A percentile compares a stretch with the other conserved stretches of the same genome.
phyloP scores from a whole-genome alignment of 2,797 vertebrate genomes.

The Knipowitschia caucasica region DNA sequence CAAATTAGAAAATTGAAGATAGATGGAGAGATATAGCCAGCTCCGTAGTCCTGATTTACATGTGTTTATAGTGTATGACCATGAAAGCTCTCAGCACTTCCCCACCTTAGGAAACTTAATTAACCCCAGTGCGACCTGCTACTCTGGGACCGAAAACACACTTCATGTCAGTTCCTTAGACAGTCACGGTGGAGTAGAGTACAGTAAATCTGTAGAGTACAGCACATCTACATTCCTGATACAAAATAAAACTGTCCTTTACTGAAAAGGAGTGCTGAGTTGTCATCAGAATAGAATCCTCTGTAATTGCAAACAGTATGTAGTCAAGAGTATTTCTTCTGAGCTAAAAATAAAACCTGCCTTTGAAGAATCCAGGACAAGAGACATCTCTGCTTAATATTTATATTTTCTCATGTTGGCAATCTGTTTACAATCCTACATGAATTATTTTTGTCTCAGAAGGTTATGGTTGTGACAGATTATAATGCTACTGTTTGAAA shows the following conservation, averaged over 20 bases:
- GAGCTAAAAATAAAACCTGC: conserved; percentile 41
- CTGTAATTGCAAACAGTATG: conserved; percentile 41
- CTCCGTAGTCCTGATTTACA: conserved; percentile 54
- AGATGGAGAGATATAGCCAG: too few relatives aligned
- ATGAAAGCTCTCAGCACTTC: conserved; percentile 41
- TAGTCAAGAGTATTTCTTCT: conserved; percentile 36
- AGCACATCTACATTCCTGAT: conserved; percentile 18
- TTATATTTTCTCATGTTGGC: background rate
- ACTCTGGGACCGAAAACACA: background rate
- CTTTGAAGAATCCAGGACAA: conserved; percentile 62
- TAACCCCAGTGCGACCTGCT: conserved; percentile 28
- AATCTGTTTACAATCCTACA: conserved; percentile 39
- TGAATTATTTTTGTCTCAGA: background rate
- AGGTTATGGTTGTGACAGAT: conserved; percentile 7
- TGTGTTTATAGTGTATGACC: conserved; percentile 35
- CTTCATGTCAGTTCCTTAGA: conserved; percentile 10
- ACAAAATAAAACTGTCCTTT: conserved; percentile 24
- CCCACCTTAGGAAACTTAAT: conserved; percentile 47
- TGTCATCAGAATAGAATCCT: conserved; percentile 31
- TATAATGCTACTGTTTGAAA: conserved; percentile 1
- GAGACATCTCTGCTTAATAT: conserved; percentile 8
- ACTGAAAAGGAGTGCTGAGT: conserved; percentile 52
- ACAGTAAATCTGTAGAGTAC: conserved; percentile 25
- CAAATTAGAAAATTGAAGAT: too few relatives aligned
- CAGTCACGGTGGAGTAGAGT: conserved; percentile 6